Conservation (phyloP, 1,140 invertebrate genomes). For the Heliconius eleuchia region DNA sequence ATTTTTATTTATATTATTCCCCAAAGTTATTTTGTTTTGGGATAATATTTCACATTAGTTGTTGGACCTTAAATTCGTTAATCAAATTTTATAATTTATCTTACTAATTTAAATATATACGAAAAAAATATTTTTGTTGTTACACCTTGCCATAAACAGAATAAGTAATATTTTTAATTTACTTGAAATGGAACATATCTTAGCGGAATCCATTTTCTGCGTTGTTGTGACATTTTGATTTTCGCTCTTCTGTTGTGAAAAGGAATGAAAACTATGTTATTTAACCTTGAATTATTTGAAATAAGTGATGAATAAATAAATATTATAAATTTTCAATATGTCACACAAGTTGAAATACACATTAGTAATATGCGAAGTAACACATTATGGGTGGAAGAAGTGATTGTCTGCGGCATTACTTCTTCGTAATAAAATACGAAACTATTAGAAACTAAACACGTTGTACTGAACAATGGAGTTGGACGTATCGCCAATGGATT, state of each 20-base stretch:
- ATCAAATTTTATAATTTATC: background rate
- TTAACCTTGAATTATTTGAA: slow-evolving; percentile 52
- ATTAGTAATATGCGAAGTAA: slow-evolving; percentile 45
- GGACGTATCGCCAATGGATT: slow-evolving; percentile 65
- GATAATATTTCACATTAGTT: background rate
- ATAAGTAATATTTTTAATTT: background rate
- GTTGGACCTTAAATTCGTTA: background rate
- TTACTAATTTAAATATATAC: background rate
- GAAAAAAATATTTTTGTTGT: background rate
- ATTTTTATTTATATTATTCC: background rate
- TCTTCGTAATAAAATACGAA: slow-evolving; percentile 49
- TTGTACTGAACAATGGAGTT: slow-evolving; percentile 67
- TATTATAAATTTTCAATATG: slow-evolving; percentile 41
- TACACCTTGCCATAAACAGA: background rate
- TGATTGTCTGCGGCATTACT: slow-evolving; percentile 68
- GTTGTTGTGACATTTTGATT: slow-evolving; percentile 80
- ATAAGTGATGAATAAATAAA: slow-evolving; percentile 55
- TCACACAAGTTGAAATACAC: slow-evolving; percentile 40
- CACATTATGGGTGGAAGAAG: slow-evolving; percentile 77
- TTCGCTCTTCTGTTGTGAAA: slow-evolving; percentile 60
- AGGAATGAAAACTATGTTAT: slow-evolving; percentile 56
- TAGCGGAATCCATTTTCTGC: slow-evolving; percentile 77
- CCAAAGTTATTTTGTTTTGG: background rate
- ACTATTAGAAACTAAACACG: slow-evolving; percentile 40
- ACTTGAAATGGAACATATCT: slow-evolving; percentile 41